Conservation (phyloP, 2,797 vertebrate species). For the Trichosurus vulpecula region DNA sequence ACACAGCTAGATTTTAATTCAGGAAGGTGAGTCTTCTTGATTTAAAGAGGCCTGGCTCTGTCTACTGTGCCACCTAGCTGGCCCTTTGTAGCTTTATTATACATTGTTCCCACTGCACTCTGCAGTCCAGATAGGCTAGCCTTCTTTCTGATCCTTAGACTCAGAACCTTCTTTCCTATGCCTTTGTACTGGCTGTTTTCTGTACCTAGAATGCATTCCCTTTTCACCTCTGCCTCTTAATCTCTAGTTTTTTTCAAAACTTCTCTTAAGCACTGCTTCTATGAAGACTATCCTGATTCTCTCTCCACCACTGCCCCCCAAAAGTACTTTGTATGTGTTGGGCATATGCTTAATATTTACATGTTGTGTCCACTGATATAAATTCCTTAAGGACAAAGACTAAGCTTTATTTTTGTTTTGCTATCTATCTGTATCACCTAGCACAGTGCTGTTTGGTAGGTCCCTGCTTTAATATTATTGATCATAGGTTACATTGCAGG, state of each 20-base stretch:
- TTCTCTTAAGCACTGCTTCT: background rate
- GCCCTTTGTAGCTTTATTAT: background rate
- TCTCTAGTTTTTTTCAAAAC: background rate
- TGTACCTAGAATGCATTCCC: background rate
- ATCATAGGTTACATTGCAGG: background rate
- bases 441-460: background rate
- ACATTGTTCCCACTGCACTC: background rate
- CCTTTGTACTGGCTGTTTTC: background rate
- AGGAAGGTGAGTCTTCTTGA: background rate
- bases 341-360: no score
- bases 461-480: background rate
- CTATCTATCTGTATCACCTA: background rate
- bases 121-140: background rate
- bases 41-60: background rate
- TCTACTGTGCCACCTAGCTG: background rate
- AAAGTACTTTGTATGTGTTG: background rate
- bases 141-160: background rate
- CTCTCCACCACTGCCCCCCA: background rate
- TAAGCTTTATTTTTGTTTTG: background rate
- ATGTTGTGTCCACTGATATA: background rate
- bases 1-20: background rate
- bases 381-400: background rate
- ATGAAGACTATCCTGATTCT: background rate
- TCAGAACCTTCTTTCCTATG: background rate
- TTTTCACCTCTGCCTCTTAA: background rate